A percentile compares a stretch with the other conserved stretches of the same genome.
phyloP scores from a whole-genome alignment of 1,140 invertebrate species.

The Lucilia sericata region DNA sequence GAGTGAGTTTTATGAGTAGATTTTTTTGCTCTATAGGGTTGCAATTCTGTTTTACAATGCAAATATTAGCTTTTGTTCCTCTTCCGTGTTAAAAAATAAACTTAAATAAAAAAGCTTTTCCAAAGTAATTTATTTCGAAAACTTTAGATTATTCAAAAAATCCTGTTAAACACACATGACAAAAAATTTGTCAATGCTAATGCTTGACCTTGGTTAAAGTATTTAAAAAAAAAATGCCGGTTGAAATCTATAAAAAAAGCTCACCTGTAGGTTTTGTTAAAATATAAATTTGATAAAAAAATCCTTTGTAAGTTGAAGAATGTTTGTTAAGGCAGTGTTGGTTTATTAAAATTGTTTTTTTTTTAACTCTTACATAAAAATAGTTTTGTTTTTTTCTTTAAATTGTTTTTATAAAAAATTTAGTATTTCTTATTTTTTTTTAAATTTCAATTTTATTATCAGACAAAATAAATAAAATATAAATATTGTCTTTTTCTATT shows the following conservation, averaged over 20 bases:
- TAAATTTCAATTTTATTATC: slow-evolving; percentile 23
- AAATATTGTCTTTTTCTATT: slow-evolving; percentile 11
- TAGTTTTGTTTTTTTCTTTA: slow-evolving; percentile 14
- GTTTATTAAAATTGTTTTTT: slow-evolving; percentile 24
- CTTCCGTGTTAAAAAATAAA: neutral
- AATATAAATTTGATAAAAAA: neutral
- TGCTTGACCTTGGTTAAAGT: neutral
- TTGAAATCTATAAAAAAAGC: neutral
- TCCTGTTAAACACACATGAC: neutral
- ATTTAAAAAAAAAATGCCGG: neutral
- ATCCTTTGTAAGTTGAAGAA: neutral
- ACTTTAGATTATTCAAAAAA: neutral
- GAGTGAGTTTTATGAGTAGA: slow-evolving; percentile 34
- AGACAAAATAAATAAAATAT: too few relatives aligned
- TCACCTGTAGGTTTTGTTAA: neutral
- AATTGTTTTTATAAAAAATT: slow-evolving; percentile 9
- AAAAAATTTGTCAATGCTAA: neutral
- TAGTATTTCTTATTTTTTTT: neutral
- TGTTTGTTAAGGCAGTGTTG: neutral
- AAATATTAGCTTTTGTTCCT: slow-evolving; percentile 29
- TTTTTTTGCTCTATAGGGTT: slow-evolving; percentile 16
- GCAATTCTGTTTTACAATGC: slow-evolving; percentile 37
- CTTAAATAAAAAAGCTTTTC: slow-evolving; percentile 4
- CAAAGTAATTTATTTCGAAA: neutral
- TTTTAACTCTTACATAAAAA: slow-evolving; percentile 6